phyloP scores from a whole-genome alignment of 92 coral and sea anemone genomes.

The Palythoa heliodiscus region DNA sequence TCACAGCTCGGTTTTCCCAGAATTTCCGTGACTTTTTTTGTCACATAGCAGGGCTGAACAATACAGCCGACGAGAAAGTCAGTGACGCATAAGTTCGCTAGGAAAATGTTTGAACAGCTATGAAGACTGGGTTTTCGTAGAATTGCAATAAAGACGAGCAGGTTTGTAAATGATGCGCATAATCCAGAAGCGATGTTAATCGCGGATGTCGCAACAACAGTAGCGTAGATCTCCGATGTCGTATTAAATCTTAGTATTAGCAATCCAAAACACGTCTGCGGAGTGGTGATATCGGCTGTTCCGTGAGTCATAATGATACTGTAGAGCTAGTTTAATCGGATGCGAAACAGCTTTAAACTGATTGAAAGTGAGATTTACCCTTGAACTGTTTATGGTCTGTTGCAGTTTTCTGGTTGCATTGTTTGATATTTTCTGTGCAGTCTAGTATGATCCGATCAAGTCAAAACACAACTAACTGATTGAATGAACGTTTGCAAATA shows the following conservation, averaged over 20 bases:
- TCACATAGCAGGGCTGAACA: slow-evolving; percentile 45
- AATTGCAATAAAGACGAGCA: slow-evolving; percentile 35
- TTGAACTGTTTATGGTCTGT: too few species aligned
- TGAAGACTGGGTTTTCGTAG: slow-evolving; percentile 35
- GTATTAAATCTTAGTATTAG: slow-evolving; percentile 19
- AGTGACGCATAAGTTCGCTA: slow-evolving; percentile 45
- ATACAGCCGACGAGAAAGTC: slow-evolving; percentile 45
- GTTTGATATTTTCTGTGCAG: background rate
- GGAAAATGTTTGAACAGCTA: slow-evolving; percentile 34
- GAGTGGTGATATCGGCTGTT: background rate
- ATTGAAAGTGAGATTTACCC: background rate
- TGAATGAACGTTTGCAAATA: background rate
- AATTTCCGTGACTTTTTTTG: slow-evolving; percentile 50
- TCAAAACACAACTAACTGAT: too few species aligned
- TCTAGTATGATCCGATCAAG: too few species aligned
- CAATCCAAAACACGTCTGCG: slow-evolving; percentile 34
- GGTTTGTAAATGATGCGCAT: slow-evolving; percentile 40
- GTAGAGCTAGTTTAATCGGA: too few species aligned
- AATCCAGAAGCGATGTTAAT: slow-evolving; percentile 39
- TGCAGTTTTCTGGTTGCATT: too few species aligned
- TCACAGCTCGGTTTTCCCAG: slow-evolving; percentile 45
- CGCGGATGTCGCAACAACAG: slow-evolving; percentile 25
- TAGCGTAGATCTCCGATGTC: slow-evolving; percentile 34
- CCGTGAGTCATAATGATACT: background rate
- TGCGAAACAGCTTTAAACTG: background rate